Base-by-base conservation (phyloP, 2,113 vertebrate genomes). In the Mobula hypostoma region DNA sequence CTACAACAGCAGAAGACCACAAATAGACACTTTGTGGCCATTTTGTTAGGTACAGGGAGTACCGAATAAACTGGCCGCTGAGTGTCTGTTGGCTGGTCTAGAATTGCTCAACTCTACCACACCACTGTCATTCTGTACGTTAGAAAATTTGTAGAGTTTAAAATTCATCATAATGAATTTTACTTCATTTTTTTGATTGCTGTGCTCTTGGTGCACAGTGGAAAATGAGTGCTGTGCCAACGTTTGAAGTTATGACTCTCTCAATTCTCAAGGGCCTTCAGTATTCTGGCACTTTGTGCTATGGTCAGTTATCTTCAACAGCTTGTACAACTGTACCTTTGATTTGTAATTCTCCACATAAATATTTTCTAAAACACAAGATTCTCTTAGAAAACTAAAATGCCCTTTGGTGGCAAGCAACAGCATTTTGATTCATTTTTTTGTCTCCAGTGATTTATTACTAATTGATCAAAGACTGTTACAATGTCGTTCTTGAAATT, bases 401-500 rank as follows among this genome's bases (percentile, higher is more conserved):
- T 40, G 36, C 19, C n/a, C 68, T 48, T 93, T 93, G 17, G 90
- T 72, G 36, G 90, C 21, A 40, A 72, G 36, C 68, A 6, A 40
- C 36, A 72, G 32, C 36, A 56, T 76, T 76, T 76, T 93, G 68
- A 93, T 92, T 70, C 7, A 11, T 56, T 56, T 74, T 68, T 32
- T 19, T 66, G 85, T 66, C 61, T 90, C 61, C 14, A 90, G 15
- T 63, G 58, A 90, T 68, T 90, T 90, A 90, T 66, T 14, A 19
- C n/a, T 68, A 90, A 90, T 90, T 90, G n/a, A 32, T 68, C 61
- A 90, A 32, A 68, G 61, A 29, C 61, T n/a, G 1, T 5, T 17
- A n/a, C 61, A 88, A 90, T 32, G 70, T 36, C 48, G 68, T 7
- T 76, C 68, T 72, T 40, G 40, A 93, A 93, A 93, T 93, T 72